Conservation (phyloP, 2,113 vertebrate genomes). For the Haliaeetus leucogaster region DNA sequence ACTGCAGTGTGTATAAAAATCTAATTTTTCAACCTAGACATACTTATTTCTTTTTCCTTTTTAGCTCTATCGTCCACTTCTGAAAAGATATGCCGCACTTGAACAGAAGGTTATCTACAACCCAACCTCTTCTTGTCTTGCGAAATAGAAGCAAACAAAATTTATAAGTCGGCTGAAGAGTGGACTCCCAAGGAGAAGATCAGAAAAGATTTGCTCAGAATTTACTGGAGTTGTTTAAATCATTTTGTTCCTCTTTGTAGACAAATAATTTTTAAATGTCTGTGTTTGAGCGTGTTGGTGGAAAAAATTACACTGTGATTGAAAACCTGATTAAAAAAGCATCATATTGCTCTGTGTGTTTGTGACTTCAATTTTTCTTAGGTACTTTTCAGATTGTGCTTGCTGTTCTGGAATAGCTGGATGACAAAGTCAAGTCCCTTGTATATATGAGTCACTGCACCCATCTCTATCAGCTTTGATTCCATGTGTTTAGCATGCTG, state of each 20-base stretch:
- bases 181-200: conserved; percentile 34
- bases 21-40: not conserved
- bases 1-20: not conserved
- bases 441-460: not conserved
- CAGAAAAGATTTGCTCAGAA: conserved; percentile 30
- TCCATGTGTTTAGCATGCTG: not conserved
- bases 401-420: not conserved
- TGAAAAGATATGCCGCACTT: conserved; percentile 73
- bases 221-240: conserved; percentile 32
- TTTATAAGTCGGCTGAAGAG: not conserved
- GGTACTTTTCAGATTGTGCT: not conserved
- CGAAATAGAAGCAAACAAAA: conserved; percentile 28
- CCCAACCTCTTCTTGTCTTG: conserved; percentile 28
- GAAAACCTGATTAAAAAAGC: conserved; percentile 45
- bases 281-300: not conserved
- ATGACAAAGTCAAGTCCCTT: not conserved
- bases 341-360: not conserved
- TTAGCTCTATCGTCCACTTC: conserved; percentile 70
- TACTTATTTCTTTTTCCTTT: conserved; percentile 42
- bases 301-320: conserved; percentile 33
- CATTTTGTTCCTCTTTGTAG: not conserved
- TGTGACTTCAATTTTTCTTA: not conserved
- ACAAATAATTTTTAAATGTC: conserved; percentile 44
- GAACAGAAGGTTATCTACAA: conserved; percentile 63
- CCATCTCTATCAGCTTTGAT: not conserved